These are phyloP conservation scores for Alauda arvensis DNA, from an alignment of 2,797 vertebrate species.

Conservation along the genomic window DNA sequence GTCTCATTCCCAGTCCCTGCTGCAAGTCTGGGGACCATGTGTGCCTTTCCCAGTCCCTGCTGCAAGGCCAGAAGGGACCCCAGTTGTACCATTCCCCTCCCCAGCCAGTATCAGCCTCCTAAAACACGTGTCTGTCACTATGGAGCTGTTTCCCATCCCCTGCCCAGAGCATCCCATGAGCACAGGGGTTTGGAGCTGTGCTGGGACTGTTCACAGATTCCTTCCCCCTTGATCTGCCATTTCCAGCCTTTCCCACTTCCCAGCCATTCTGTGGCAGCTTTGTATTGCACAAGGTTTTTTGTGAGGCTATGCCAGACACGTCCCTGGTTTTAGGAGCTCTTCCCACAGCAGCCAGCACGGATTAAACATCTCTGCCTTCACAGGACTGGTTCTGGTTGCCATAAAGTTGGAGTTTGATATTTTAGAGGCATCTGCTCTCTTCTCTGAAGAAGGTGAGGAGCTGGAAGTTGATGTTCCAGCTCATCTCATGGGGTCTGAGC, in stretches of 20 bases:
- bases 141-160: neutral
- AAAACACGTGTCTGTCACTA: neutral
- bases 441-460: neutral
- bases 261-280: neutral
- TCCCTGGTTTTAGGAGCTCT: neutral
- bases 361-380: neutral
- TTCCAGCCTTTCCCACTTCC: neutral
- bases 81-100: neutral
- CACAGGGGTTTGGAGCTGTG: neutral
- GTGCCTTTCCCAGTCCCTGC: neutral
- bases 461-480: neutral
- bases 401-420: neutral
- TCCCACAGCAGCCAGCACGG: neutral
- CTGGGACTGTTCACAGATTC: rapidly evolving
- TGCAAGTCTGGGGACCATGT: neutral
- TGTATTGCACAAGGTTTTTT: neutral
- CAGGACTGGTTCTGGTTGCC: neutral
- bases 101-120: neutral
- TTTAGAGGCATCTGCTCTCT: neutral
- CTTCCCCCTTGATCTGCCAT: neutral
- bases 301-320: neutral
- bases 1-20: neutral
- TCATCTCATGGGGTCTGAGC: neutral
- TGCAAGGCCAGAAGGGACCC: neutral
- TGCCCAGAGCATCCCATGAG: neutral